A percentile compares a stretch with the other conserved stretches of the same genome.
Evolutionary conservation across 2,888 invertebrate genomes (phyloP).

Genomic region (Elegia similella): DNA sequence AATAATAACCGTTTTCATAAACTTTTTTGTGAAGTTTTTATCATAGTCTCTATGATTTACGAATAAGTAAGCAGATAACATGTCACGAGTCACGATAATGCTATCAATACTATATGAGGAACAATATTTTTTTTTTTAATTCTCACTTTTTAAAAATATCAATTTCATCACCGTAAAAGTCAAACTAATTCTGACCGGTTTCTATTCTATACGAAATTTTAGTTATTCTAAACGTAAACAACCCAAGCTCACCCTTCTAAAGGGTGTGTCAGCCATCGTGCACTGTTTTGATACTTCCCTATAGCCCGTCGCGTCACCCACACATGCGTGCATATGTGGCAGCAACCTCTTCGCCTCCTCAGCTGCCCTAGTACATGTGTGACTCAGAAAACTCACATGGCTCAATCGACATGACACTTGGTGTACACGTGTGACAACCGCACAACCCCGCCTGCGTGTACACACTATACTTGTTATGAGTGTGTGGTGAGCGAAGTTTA

Average conservation of each 20-base stretch:
- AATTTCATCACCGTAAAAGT: too few species aligned
- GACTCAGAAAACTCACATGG: conserved; percentile 73
- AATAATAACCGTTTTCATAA: too few species aligned
- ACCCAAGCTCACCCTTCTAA: background rate
- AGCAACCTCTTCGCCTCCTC: conserved; percentile 39
- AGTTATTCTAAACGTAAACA: too few species aligned
- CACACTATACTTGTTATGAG: conserved; percentile 7
- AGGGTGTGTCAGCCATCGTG: background rate
- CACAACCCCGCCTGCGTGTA: conserved; percentile 14
- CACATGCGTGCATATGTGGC: conserved; percentile 48
- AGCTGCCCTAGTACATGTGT: conserved; percentile 73
- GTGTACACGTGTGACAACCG: conserved; percentile 34
- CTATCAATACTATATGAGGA: too few species aligned
- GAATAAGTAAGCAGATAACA: too few species aligned
- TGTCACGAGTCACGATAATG: too few species aligned
- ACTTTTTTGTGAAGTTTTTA: too few species aligned
- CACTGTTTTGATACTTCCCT: background rate
- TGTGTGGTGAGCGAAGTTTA: conserved; percentile 9
- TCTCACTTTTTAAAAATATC: too few species aligned
- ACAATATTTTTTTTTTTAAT: too few species aligned
- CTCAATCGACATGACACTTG: conserved; percentile 53
- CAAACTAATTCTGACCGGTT: too few species aligned
- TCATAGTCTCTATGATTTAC: too few species aligned
- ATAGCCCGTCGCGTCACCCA: conserved; percentile 10
- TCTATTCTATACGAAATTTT: too few species aligned